Evolutionary conservation across 2,797 vertebrate genomes (phyloP), one percentile per base, ranked within the genome.

Genomic region (Centroberyx gerrardi): DNA sequence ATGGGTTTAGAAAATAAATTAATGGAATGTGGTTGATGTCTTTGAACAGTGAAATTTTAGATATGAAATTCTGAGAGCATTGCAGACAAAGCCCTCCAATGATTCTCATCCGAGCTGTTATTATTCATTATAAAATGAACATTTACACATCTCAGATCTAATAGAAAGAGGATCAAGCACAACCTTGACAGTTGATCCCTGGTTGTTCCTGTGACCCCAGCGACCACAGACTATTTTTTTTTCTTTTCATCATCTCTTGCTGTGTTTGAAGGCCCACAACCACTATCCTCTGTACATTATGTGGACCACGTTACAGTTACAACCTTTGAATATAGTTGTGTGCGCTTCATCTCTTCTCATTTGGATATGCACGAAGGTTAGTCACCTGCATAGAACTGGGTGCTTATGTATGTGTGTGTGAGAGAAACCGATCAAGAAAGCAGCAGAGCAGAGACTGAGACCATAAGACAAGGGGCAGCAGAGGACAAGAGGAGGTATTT

Each of bases 1-100:
- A 73, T 76, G 68, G 64, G 38, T 80, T 84, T 74, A 64, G 53
- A 83, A 85, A 88, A 80, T 44, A 75, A 59, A 87, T 80, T 71
- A 81, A 56, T 66, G 46, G 62, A 74, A 56, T 69, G 71, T 62
- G 44, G 71, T 65, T 75, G 68, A 85, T 81, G 78, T 73, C 76
- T 82, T 74, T 9, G 70, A 72, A 60, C 63, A 55, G 64, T 76
- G 46, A 66, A 33, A 65, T 77, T 81, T 83, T 55, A 17, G 76
- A 80, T 69, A 52, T 60, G 33, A 75, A 82, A 63, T 73, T 80
- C 49, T 68, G 40, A 73, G 58, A 68, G 64, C 4, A 17, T 9
- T 38, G 36, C 65, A 70, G 42, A 90, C 66, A 79, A 31, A 82
- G 55, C 64, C 53, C 68, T 31, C 79, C 75, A 10, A 70, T 55